These are phyloP conservation scores for Phylloscopus whistleri DNA, from an alignment of 2,113 vertebrate genomes.

Conservation along the genomic window DNA sequence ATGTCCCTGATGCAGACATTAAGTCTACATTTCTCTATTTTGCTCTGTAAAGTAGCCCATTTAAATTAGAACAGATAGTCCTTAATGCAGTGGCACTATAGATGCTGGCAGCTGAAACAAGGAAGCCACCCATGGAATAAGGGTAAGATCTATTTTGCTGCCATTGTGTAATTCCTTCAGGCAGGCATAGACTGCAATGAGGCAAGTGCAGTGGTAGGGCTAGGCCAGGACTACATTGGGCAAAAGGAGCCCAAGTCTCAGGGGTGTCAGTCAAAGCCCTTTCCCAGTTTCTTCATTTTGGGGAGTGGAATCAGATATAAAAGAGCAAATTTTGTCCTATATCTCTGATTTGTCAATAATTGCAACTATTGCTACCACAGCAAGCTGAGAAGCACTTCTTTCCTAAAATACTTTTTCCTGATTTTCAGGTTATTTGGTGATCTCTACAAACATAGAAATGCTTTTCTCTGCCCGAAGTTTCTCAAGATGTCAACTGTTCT, in stretches of 20 bases:
- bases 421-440: not conserved
- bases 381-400: not conserved
- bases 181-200: not conserved
- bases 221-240: not conserved
- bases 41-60: not conserved
- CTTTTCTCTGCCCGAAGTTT: not conserved
- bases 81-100: not conserved
- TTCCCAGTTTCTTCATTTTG: not conserved
- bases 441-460: not conserved
- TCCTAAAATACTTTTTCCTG: not conserved
- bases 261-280: not conserved
- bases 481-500: not conserved
- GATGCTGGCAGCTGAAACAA: not conserved
- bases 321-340: not conserved
- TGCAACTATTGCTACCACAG: not conserved
- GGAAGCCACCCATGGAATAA: not conserved
- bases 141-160: not conserved
- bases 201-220: not conserved
- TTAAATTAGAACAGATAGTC: not conserved
- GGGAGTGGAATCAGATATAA: not conserved
- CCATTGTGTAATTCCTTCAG: not conserved
- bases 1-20: not conserved
- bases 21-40: not conserved
- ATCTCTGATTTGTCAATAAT: not conserved
- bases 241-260: not conserved